Evolutionary conservation across 2,113 vertebrate genomes (phyloP).

Genomic region (Ciconia maguari): DNA sequence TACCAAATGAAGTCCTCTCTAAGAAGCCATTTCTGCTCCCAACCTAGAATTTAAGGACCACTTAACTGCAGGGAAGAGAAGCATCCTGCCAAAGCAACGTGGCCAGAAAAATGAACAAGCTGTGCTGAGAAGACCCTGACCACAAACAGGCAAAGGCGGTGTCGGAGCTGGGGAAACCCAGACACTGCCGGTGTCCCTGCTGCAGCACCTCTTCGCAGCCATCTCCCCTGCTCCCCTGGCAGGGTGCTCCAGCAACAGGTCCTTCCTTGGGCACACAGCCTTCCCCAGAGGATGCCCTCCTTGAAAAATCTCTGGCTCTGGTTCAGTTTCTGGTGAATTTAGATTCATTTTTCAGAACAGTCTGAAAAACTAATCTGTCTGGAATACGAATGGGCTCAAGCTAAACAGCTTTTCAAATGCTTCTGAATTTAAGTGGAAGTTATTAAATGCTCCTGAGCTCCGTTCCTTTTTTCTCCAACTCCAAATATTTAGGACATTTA

Average conservation of each 20-base stretch:
- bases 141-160: rapidly evolving
- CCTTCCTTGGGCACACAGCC: not conserved
- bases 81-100: rapidly evolving
- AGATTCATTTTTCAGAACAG: not conserved
- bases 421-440: not conserved
- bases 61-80: not conserved
- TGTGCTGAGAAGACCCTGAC: not conserved
- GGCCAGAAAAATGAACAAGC: not conserved
- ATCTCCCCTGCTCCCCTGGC: not conserved
- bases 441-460: not conserved
- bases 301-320: not conserved
- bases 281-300: not conserved
- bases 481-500: not conserved
- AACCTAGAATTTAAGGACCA: not conserved
- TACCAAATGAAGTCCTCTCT: not conserved
- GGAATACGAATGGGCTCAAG: not conserved
- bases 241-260: not conserved
- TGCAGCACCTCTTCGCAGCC: not conserved
- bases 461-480: not conserved
- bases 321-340: not conserved
- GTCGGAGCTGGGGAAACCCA: rapidly evolving
- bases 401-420: not conserved
- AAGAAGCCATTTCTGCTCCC: not conserved
- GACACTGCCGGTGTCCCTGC: not conserved
- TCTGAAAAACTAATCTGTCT: not conserved